phyloP scores from a whole-genome alignment of 2,797 vertebrate genomes.

The Halcyon leucocephala region DNA sequence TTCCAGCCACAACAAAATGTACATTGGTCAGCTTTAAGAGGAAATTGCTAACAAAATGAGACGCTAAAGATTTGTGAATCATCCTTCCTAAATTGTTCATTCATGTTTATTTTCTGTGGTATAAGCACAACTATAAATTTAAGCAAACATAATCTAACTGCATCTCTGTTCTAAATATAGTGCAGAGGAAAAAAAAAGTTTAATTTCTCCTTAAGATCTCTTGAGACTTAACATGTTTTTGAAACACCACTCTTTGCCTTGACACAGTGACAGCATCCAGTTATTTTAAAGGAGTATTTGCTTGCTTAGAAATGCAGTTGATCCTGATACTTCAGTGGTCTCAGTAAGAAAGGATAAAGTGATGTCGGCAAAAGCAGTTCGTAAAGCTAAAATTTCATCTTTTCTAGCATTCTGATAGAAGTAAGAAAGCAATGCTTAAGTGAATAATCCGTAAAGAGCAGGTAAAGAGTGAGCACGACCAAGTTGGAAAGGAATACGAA shows the following conservation, averaged over 20 bases:
- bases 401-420: not conserved
- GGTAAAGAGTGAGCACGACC: not conserved
- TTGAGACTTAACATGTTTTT: constrained; percentile 59
- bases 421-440: not conserved
- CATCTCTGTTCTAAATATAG: constrained; percentile 18
- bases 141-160: constrained; percentile 37
- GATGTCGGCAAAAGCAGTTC: not conserved
- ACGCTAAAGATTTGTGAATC: constrained; percentile 40
- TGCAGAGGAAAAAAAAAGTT: constrained; percentile 53
- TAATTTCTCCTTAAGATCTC: constrained; percentile 67
- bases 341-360: not conserved
- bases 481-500: not conserved
- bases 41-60: not conserved
- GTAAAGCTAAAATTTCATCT: not conserved
- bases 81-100: not conserved
- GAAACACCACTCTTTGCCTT: constrained; percentile 20
- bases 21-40: not conserved
- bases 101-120: not conserved
- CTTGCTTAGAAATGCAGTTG: not conserved
- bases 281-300: constrained; percentile 31
- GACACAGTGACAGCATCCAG: constrained; percentile 17
- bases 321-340: not conserved
- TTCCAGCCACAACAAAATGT: not conserved
- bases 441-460: not conserved
- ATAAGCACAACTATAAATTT: constrained; percentile 58